Evolutionary conservation across 2,113 vertebrate species (phyloP).

Genomic region (Stercorarius parasiticus): DNA sequence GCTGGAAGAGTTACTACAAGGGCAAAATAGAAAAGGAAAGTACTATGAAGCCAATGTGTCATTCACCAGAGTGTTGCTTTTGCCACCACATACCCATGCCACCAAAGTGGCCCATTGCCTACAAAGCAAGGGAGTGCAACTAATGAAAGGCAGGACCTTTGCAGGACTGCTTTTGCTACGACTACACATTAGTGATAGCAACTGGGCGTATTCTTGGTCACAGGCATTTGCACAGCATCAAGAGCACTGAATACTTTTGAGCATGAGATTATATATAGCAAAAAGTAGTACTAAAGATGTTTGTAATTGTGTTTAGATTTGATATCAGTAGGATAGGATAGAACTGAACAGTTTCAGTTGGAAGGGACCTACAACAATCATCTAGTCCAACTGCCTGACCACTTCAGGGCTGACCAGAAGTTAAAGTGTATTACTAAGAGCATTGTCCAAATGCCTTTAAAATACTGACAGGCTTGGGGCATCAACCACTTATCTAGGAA

Average conservation of each 20-base stretch:
- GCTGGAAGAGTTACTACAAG: neutral
- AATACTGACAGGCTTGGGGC: neutral
- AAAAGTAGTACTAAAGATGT: neutral
- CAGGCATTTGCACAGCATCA: neutral
- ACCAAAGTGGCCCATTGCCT: neutral
- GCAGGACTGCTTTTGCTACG: neutral
- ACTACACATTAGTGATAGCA: neutral
- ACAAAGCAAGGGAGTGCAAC: neutral
- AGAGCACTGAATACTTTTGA: neutral
- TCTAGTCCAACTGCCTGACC: neutral
- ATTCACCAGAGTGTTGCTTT: neutral
- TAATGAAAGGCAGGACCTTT: neutral
- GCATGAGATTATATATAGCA: neutral
- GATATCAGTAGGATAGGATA: neutral
- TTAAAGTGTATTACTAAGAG: neutral
- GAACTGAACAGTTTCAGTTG: neutral
- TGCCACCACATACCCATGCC: neutral
- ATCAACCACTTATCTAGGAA: neutral
- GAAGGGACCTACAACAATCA: neutral
- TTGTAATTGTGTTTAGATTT: neutral
- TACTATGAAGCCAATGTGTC: neutral
- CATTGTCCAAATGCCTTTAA: neutral
- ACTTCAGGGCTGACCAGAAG: neutral
- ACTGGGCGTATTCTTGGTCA: neutral
- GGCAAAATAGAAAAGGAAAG: neutral